Conservation (phyloP, 2,888 invertebrate species). For the Ornithoptera priamus region DNA sequence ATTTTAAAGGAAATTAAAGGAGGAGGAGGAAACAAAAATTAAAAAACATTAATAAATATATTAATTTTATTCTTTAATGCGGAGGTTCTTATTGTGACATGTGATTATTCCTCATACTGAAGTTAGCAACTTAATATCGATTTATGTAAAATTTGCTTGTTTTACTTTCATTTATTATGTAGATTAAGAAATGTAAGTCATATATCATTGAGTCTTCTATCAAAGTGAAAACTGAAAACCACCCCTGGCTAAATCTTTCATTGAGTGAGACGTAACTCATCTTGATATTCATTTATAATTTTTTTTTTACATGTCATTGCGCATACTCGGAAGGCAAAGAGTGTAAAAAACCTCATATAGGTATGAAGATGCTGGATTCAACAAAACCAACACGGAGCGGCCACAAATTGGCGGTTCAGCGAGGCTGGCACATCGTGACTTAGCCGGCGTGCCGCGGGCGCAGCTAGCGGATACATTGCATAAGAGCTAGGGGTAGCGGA, state of each 20-base stretch:
- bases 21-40: too few species aligned
- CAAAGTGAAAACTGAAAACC: not conserved
- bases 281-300: slow-evolving; percentile 8
- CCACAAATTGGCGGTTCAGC: slow-evolving; percentile 77
- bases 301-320: slow-evolving; percentile 19
- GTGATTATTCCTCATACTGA: too few species aligned
- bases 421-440: slow-evolving; percentile 73
- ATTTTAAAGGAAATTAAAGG: too few species aligned
- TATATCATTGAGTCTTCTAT: too few species aligned
- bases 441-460: slow-evolving; percentile 65
- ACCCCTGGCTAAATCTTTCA: slow-evolving; percentile 2
- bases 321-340: slow-evolving; percentile 50
- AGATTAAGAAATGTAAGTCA: not conserved
- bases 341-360: slow-evolving; percentile 62
- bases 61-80: too few species aligned
- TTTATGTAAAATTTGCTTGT: not conserved
- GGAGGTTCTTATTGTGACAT: too few species aligned
- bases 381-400: slow-evolving; percentile 78
- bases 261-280: slow-evolving; percentile 12
- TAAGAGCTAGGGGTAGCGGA: slow-evolving; percentile 14
- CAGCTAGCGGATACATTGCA: slow-evolving; percentile 44
- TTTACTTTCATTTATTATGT: not conserved
- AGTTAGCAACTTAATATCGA: not conserved
- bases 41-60: too few species aligned
- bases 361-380: slow-evolving; percentile 75